phyloP scores from a whole-genome alignment of 2,888 invertebrate species.

The Xestia ashworthii region DNA sequence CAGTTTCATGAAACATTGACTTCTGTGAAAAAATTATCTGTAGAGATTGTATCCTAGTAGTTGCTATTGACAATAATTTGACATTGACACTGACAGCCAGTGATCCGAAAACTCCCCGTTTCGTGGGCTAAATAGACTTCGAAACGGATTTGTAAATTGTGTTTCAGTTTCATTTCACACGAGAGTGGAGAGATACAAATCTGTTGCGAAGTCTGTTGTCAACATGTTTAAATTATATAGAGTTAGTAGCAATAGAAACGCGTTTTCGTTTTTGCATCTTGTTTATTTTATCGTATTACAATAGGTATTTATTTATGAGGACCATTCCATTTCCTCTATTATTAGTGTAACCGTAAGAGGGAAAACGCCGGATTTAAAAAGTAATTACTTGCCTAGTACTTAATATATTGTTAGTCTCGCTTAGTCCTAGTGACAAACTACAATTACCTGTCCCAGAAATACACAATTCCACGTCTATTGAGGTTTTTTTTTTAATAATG shows the following conservation, averaged over 20 bases:
- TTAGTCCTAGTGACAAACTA: not conserved
- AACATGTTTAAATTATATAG: constrained; percentile 2
- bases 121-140: constrained; percentile 29
- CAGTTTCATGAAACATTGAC: not conserved
- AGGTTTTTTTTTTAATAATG: constrained; percentile 28
- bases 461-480: not conserved
- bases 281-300: not conserved
- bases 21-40: not conserved
- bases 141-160: constrained; percentile 43
- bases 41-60: not conserved
- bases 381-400: not conserved
- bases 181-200: constrained; percentile 1
- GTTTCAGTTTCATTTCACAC: constrained; percentile 15
- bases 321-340: not conserved
- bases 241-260: not conserved
- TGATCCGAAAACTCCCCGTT: constrained; percentile 25
- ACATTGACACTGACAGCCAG: constrained; percentile 17
- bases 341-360: not conserved
- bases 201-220: constrained; percentile 11
- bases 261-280: not conserved
- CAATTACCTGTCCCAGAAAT: constrained; percentile 27
- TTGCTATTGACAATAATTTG: not conserved
- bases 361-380: not conserved
- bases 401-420: not conserved
- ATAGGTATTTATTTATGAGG: not conserved